phyloP scores from a whole-genome alignment of 1,140 invertebrate genomes.

The Drosophila athabasca region DNA sequence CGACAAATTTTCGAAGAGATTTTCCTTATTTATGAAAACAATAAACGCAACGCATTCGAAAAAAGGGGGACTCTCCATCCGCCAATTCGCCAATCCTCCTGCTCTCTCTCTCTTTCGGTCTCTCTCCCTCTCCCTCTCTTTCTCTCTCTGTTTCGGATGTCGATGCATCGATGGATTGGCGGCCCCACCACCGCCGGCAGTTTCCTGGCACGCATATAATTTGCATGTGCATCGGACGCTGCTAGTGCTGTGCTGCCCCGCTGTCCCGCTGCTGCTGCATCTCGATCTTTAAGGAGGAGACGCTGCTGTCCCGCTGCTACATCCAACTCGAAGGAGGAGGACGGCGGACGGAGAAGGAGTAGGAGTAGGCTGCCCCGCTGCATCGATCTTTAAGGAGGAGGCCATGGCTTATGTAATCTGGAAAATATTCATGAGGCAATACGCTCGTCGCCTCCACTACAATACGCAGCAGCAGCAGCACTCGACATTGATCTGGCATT shows the following conservation, averaged over 20 bases:
- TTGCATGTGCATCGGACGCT: slow-evolving; percentile 71
- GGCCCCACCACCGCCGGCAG: slow-evolving; percentile 23
- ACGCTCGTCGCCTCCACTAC: slow-evolving; percentile 71
- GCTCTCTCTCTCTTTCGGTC: no score
- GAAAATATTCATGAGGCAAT: slow-evolving; percentile 83
- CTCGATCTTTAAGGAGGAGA: slow-evolving; percentile 50
- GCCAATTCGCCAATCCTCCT: no score
- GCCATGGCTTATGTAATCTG: slow-evolving; percentile 82
- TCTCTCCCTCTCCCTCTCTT: no score
- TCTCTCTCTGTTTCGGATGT: no score
- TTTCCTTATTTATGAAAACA: slow-evolving; percentile 79
- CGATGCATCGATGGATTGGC: slow-evolving; percentile 23
- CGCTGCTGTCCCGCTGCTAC: no score
- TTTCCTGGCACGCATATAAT: slow-evolving; percentile 82
- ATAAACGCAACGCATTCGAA: slow-evolving; percentile 76
- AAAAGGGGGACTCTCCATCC: no score
- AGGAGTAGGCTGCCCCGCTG: slow-evolving; percentile 3
- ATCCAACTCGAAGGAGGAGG: no score
- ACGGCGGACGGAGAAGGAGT: no score
- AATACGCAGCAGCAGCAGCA: slow-evolving; percentile 40
- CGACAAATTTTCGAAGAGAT: slow-evolving; percentile 67
- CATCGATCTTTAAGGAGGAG: slow-evolving; percentile 40
- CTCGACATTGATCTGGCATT: slow-evolving; percentile 75
- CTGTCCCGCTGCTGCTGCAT: neutral
- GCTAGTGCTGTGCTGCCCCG: slow-evolving; percentile 15